Conservation (phyloP, 2,888 invertebrate genomes). For the Phoenoteleia sp. region DNA sequence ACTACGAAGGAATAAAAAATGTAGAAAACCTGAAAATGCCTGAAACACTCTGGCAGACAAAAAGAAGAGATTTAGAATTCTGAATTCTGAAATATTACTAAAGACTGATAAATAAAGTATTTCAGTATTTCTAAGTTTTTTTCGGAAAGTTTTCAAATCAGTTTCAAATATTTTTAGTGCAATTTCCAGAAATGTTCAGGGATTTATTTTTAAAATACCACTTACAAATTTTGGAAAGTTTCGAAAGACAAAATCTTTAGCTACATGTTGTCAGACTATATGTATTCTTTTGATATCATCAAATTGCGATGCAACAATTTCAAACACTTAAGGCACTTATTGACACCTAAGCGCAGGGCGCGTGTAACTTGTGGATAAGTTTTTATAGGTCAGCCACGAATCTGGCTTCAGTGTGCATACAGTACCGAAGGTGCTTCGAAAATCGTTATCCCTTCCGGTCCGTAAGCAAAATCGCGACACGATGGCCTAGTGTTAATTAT, state of each 20-base stretch:
- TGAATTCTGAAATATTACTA: too few species aligned
- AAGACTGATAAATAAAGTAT: too few species aligned
- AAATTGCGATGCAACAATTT: slow-evolving; percentile 1
- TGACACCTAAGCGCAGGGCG: slow-evolving; percentile 43
- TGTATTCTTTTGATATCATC: not conserved
- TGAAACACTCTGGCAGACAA: too few species aligned
- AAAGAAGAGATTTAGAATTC: too few species aligned
- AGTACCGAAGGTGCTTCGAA: slow-evolving; percentile 82
- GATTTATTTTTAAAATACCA: too few species aligned
- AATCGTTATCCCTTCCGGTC: slow-evolving; percentile 82
- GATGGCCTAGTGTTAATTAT: slow-evolving; percentile 70
- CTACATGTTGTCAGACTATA: not conserved
- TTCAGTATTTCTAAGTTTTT: too few species aligned
- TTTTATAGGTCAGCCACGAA: slow-evolving; percentile 80
- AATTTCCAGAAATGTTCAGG: too few species aligned
- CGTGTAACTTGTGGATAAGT: slow-evolving; percentile 61
- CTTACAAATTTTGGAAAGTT: too few species aligned
- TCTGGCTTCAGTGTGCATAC: slow-evolving; percentile 82
- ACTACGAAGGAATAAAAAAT: too few species aligned
- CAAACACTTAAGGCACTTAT: slow-evolving; percentile 42
- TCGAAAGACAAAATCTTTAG: not conserved
- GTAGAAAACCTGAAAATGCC: too few species aligned
- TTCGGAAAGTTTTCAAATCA: too few species aligned
- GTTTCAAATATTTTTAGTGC: too few species aligned
- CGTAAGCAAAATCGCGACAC: slow-evolving; percentile 68